Base-by-base conservation (phyloP, 2,797 vertebrate genomes). In the Echiichthys vipera region DNA sequence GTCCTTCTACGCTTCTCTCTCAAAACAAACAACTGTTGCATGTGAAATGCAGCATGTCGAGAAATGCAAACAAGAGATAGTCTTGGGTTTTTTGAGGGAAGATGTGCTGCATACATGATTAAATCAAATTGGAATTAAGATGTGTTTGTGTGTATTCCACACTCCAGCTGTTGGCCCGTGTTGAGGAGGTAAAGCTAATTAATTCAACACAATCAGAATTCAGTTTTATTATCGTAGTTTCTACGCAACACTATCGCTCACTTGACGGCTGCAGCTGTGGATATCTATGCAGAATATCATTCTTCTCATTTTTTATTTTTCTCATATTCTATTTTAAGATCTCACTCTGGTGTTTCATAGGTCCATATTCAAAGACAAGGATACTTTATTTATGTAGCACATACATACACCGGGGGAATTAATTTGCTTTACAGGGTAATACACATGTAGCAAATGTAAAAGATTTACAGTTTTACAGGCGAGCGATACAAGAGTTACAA, bases 111-210 rank as follows among this genome's bases (percentile, higher is more conserved):
- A n/a, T 7, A n/a, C 15, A 24, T 37, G 53, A 77, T 81, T 63
- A 63, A 87, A 74, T 85, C 64, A 80, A 81, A 65, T 45, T 15
- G 50, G 70, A 81, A 81, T 79, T 74, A 46, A 71, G 74, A 82
- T 27, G 54, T 43, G 59, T 78, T 74, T 0, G 61, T 74, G 66
- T 87, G 63, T 88, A 56, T 90, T 90, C 87, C 87, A 89, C 86
- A 79, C 85, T 87, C 49, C 74, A 88, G 85, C 80, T 86, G 86
- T 67, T 83, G 53, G 65, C 46, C 66, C 32, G 12, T 85, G 86
- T 80, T 74, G 67, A 68, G 62, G 46, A 79, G 43, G 70, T 34
- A 68, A 78, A 76, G 70, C 67, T 80, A 74, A 90, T 90, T 82
- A 84, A 88, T 72, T 81, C 68, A 65, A 51, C 68, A 42, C 45